Conservation (phyloP, 2,888 invertebrate genomes). For the Deilephila porcellus region DNA sequence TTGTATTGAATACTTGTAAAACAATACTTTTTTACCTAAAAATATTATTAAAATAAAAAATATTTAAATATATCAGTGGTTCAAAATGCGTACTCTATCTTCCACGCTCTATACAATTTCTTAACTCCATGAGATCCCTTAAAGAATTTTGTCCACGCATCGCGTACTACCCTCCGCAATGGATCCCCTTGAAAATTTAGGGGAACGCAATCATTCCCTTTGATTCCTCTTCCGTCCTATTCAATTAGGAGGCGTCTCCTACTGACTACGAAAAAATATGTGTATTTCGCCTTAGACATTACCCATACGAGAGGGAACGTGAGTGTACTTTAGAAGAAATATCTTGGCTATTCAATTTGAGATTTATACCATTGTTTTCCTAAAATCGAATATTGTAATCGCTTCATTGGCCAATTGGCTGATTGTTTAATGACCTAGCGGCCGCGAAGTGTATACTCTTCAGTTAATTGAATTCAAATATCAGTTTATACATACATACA, state of each 20-base stretch:
- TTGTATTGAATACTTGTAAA: too few species aligned
- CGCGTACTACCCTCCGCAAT: slow-evolving; percentile 67
- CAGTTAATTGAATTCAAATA: too few species aligned
- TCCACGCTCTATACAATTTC: slow-evolving; percentile 37
- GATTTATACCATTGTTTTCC: neutral
- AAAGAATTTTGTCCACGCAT: slow-evolving; percentile 80
- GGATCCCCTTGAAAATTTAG: slow-evolving; percentile 74
- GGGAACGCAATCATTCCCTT: slow-evolving; percentile 83
- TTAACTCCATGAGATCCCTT: slow-evolving; percentile 56
- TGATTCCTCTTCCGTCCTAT: slow-evolving; percentile 81
- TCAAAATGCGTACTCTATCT: too few species aligned
- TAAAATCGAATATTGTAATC: too few species aligned
- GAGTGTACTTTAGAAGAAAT: slow-evolving; percentile 9
- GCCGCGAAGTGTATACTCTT: too few species aligned
- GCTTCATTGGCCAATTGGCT: too few species aligned
- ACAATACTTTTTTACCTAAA: too few species aligned
- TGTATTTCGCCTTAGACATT: slow-evolving; percentile 43
- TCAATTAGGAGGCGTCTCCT: slow-evolving; percentile 82
- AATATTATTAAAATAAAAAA: too few species aligned
- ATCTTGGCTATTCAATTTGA: neutral
- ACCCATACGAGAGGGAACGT: slow-evolving; percentile 23
- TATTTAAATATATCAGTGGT: too few species aligned
- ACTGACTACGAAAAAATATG: slow-evolving; percentile 66
- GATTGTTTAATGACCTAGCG: neutral
- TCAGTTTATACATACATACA: too few species aligned